Base-by-base conservation (phyloP, 1,140 invertebrate species). In the Drosophila navojoa region DNA sequence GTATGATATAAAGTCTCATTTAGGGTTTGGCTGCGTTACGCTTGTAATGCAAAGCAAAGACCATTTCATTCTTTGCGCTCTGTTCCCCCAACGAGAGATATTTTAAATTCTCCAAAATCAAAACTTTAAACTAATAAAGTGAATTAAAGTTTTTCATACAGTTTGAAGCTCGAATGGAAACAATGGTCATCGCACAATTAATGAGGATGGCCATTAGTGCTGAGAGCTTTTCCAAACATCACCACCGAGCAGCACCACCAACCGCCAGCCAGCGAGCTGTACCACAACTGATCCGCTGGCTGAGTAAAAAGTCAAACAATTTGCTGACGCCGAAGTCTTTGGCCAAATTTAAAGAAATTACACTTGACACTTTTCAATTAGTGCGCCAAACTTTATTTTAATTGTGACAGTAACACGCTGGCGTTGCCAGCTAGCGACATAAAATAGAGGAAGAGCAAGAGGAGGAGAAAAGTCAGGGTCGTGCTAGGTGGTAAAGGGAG, bases 361-460 rank as follows among this genome's bases (percentile, higher is more conserved):
- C 64, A 89, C 85, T 84, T 89, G 84, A 89, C 84, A 80, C 85
- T 89, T 89, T 89, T 89, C 84, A 89, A 89, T 90, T 89, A 89
- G 84, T 84, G 63, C 49, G 50, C 29, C 57, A 89, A 89, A 89
- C 73, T 89, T 89, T 84, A 74, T 84, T 89, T 89, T 89, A 89
- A 89, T 89, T 89, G 84, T 89, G 84, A 89, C 84, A 89, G 79
- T 89, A 89, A 89, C 84, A 89, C 80, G 79, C 76, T 76, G 77
- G 62, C 64, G 45, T 45, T 75, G 73, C 62, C 54, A 75, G 32
- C 60, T 47, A 54, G 32, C 25, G 29, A 49, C 55, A 73, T 9
- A 71, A 77, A 42, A 25, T n/a, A 9, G n/a, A 11, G 32, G 5
- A 54, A 10, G n/a, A 22, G 19, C n/a, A 2, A 22, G 10, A 29